phyloP scores from a whole-genome alignment of 1,140 invertebrate species.

The Drosophila yakuba region DNA sequence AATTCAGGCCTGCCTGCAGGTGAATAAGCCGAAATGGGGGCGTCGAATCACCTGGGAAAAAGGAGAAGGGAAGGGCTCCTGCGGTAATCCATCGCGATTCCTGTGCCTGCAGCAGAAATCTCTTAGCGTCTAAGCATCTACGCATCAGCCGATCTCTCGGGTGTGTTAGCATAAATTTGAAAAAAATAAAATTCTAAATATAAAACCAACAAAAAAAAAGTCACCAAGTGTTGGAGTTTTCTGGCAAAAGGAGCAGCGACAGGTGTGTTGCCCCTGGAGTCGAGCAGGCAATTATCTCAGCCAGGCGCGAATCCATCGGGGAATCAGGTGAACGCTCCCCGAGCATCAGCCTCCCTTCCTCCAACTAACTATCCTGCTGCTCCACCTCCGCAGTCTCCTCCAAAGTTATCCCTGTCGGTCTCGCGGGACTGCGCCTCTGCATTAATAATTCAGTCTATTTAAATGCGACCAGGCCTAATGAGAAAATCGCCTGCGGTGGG shows the following conservation, averaged over 20 bases:
- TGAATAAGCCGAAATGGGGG: constrained; percentile 26
- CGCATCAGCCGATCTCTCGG: constrained; percentile 38
- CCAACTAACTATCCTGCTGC: constrained; percentile 23
- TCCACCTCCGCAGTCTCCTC: neutral
- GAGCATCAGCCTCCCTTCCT: constrained; percentile 8
- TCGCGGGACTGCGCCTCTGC: constrained; percentile 60
- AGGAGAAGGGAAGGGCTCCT: neutral
- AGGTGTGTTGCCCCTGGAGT: constrained; percentile 59
- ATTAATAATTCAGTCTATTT: constrained; percentile 83
- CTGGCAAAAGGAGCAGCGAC: constrained; percentile 24
- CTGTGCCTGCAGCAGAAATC: constrained; percentile 49
- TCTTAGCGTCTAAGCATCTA: constrained; percentile 26
- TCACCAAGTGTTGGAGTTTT: neutral
- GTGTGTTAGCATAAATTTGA: constrained; percentile 43
- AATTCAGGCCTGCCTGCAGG: constrained; percentile 63
- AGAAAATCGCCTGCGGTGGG: constrained; percentile 79
- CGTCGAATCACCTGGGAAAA: constrained; percentile 23
- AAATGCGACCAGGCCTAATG: constrained; percentile 78
- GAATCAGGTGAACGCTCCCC: constrained; percentile 15
- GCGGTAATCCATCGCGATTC: constrained; percentile 21
- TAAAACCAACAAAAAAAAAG: constrained; percentile 18
- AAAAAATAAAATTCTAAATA: constrained; percentile 9
- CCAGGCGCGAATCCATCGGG: constrained; percentile 62
- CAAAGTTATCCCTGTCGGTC: constrained; percentile 24
- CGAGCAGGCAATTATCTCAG: constrained; percentile 71